These are phyloP conservation scores for Pogonocichla stellata DNA, from an alignment of 2,113 vertebrate genomes.

Conservation along the genomic window DNA sequence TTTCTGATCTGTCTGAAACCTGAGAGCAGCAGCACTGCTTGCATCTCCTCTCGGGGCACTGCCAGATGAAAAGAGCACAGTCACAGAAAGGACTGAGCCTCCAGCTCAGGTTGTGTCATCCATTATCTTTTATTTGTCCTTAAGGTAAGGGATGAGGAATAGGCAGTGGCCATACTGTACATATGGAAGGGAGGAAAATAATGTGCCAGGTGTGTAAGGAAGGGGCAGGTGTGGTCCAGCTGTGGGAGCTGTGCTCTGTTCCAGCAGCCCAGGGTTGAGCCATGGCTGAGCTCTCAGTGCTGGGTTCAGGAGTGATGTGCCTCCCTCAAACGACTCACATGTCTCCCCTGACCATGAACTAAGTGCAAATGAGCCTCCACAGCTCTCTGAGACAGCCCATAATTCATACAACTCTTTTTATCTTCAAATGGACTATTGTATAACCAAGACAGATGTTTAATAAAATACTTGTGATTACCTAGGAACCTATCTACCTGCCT, in stretches of 20 bases:
- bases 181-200: not conserved
- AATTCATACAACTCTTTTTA: not conserved
- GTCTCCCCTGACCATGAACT: not conserved
- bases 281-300: not conserved
- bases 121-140: not conserved
- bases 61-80: not conserved
- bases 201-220: accelerated
- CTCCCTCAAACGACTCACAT: not conserved
- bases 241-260: not conserved
- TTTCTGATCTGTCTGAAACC: not conserved
- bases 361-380: not conserved
- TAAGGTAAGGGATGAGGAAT: not conserved
- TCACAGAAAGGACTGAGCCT: not conserved
- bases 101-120: not conserved
- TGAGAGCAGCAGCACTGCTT: not conserved
- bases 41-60: not conserved
- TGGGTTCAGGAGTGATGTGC: not conserved
- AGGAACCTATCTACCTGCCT: not conserved
- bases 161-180: too few species aligned
- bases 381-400: not conserved
- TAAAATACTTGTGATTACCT: not conserved
- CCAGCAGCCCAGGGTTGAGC: not conserved
- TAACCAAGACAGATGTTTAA: not conserved
- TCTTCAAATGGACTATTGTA: not conserved
- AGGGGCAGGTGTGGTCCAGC: not conserved